Evolutionary conservation across 2,797 vertebrate species (phyloP).

Genomic region (Smutsia gigantea): DNA sequence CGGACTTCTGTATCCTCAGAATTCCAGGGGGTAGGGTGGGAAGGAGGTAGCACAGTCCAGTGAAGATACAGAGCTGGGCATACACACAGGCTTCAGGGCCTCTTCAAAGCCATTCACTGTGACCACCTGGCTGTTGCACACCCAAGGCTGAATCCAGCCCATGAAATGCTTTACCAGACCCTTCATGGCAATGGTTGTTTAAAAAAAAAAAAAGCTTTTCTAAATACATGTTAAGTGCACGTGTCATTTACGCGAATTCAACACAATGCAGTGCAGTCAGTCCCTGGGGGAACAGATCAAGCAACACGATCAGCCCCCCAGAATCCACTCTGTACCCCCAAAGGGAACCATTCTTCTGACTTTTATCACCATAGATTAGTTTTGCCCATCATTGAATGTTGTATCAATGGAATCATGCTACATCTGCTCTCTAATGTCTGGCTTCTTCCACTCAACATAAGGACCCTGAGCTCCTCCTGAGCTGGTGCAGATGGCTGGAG

Average conservation of each 20-base stretch:
- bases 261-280: background rate
- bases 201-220: background rate
- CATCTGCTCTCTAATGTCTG: background rate
- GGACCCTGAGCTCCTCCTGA: fast-evolving
- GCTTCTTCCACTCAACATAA: background rate
- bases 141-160: background rate
- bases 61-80: background rate
- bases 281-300: background rate
- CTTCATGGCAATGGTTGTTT: background rate
- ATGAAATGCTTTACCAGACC: background rate
- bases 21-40: background rate
- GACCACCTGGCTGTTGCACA: background rate
- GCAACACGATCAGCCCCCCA: background rate
- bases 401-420: background rate
- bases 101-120: background rate
- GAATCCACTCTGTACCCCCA: background rate
- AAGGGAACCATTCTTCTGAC: background rate
- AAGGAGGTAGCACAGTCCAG: fast-evolving
- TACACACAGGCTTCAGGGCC: background rate
- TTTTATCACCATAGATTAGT: background rate
- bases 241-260: background rate
- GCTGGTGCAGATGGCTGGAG: fast-evolving
- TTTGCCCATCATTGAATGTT: background rate
- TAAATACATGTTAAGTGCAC: background rate
- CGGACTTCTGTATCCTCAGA: too few relatives aligned